Conservation (phyloP, 2,797 vertebrate genomes). For the Coendou prehensilis region DNA sequence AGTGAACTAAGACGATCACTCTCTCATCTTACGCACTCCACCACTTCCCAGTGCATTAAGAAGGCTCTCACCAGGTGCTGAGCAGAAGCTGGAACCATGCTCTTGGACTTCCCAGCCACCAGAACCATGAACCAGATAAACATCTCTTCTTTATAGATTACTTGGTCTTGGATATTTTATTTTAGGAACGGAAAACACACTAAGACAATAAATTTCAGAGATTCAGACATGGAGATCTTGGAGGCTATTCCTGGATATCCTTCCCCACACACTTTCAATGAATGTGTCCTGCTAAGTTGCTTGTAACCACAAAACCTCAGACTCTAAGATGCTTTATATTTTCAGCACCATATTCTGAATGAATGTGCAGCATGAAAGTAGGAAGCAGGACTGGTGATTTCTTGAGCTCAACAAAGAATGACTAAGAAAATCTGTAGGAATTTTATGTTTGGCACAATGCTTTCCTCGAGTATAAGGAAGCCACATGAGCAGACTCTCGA, state of each 20-base stretch:
- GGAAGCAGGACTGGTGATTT: slow-evolving; percentile 3
- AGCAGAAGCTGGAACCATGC: neutral
- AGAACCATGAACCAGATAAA: neutral
- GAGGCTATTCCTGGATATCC: neutral
- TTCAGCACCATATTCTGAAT: slow-evolving; percentile 4
- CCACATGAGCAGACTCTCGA: neutral
- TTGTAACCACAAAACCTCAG: slow-evolving; percentile 8
- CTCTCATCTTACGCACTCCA: neutral
- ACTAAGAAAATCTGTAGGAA: neutral
- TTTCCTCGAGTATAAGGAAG: slow-evolving; percentile 21
- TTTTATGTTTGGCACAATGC: neutral
- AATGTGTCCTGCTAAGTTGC: neutral
- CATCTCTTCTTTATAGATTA: neutral
- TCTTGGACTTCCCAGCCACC: neutral
- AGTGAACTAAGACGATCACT: neutral
- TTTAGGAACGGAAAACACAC: neutral
- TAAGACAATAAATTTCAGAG: neutral
- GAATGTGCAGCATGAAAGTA: neutral
- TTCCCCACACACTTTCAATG: neutral
- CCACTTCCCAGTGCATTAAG: neutral
- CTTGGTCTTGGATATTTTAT: neutral
- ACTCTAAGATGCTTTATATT: neutral
- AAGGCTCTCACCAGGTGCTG: neutral
- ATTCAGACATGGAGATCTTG: neutral
- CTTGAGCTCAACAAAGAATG: neutral